Evolutionary conservation across 2,888 invertebrate genomes (phyloP).

Genomic region (Synanthedon vespiformis): DNA sequence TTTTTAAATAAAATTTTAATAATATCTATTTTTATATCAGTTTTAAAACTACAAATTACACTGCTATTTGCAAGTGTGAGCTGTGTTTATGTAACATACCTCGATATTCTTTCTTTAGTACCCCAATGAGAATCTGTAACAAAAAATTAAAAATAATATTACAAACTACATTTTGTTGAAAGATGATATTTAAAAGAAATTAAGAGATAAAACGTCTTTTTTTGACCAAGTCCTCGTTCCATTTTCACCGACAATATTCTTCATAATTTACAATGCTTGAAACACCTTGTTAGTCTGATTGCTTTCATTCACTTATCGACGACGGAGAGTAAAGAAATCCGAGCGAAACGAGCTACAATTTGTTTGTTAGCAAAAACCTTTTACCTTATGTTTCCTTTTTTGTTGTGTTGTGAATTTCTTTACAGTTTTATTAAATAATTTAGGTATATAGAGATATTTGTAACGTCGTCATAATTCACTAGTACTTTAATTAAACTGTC

Average conservation of each 20-base stretch:
- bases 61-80: too few species aligned
- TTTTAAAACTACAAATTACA: too few species aligned
- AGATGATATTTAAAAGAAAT: too few species aligned
- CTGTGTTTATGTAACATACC: neutral
- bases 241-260: neutral
- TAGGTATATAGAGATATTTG: neutral
- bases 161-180: too few species aligned
- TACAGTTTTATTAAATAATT: neutral
- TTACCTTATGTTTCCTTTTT: neutral
- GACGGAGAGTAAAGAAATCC: neutral
- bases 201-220: too few species aligned
- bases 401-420: neutral
- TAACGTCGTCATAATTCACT: slow-evolving; percentile 4
- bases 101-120: neutral
- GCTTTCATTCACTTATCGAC: neutral
- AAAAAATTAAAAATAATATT: neutral
- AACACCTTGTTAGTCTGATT: neutral
- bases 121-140: neutral
- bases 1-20: too few species aligned
- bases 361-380: neutral
- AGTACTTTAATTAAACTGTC: slow-evolving; percentile 8
- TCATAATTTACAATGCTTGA: neutral
- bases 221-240: too few species aligned
- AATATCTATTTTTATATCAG: too few species aligned
- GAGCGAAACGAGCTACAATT: neutral